Evolutionary conservation across 2,888 invertebrate genomes (phyloP), one percentile per base, ranked within the genome.

Genomic region (Candidula unifasciata): DNA sequence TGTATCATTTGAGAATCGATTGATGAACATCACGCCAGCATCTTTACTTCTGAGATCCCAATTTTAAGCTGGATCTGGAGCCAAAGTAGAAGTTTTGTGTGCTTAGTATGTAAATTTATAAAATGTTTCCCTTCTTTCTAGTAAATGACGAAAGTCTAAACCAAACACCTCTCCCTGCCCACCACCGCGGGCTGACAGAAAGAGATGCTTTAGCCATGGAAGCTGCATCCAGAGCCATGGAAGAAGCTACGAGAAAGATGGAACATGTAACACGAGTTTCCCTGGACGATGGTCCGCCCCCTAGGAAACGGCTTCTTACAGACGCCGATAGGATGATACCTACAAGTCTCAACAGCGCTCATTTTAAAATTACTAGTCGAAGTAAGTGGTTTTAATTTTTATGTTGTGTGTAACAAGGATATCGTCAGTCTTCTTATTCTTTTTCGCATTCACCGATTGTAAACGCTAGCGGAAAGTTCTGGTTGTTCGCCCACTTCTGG

Each of bases 331-430:
- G 93, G 74, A 87, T 93, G 37, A 88, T 92, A 86, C 90, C 91
- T 27, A 90, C 93, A 24, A 93, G 92, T 30, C 90, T 94, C 88
- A 93, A 95, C 83, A 96, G 96, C 68, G 96, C 97, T 57, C 96
- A 96, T 91, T 97, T 98, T 92, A 97, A 97, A 94, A 97, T 98
- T 90, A 96, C 97, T 88, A 97, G 96, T 90, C 95, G 97, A 95
- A 97, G 97, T 96, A 93, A 94, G 95, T 81, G 37, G 8, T 18
- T 71, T 2, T 71, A 8, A 44, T 44, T 0, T 44, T 6, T 44
- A 13, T 13, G 6, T 13, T 44, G 13, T 44, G 44, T 44, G 33
- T 10, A 24, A 24, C 5, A 24, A n/a, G 5, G n/a, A 64, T 24
- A 13, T 54, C 54, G 54, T 54, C 10, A 13, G 18, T 54, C 54